A percentile compares a stretch with the other conserved stretches of the same genome.
phyloP scores from a whole-genome alignment of 2,888 invertebrate genomes.

The Tetragnatha montana region DNA sequence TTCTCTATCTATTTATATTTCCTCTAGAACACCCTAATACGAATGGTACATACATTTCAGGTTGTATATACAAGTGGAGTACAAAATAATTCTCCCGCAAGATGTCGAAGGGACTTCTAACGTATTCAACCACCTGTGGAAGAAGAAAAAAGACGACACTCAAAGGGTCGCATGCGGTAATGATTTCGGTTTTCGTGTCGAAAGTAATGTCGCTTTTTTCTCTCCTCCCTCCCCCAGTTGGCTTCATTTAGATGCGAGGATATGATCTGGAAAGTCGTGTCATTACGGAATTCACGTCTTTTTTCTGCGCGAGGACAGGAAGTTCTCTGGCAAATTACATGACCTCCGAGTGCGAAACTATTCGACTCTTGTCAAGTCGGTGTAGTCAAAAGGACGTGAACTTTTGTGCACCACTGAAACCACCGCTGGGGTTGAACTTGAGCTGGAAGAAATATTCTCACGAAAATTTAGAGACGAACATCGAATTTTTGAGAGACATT shows the following conservation, averaged over 20 bases:
- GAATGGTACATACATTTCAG: no score
- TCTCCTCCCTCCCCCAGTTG: neutral
- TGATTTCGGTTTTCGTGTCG: slow-evolving; percentile 21
- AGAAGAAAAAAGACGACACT: neutral
- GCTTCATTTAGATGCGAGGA: neutral
- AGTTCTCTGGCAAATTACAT: neutral
- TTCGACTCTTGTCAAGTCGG: neutral
- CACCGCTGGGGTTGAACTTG: neutral
- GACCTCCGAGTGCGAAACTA: neutral
- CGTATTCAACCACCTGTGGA: neutral
- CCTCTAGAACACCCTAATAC: no score
- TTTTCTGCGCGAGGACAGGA: neutral
- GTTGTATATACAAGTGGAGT: no score
- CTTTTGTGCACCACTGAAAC: neutral
- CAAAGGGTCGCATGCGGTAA: slow-evolving; percentile 14
- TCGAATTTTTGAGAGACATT: no score
- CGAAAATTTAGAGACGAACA: no score
- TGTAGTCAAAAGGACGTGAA: neutral
- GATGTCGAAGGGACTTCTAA: neutral
- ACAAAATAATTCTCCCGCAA: no score
- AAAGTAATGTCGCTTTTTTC: neutral
- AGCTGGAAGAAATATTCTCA: no score
- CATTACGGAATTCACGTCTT: neutral
- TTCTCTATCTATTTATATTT: no score
- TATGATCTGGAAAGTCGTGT: neutral